Evolutionary conservation across 2,888 invertebrate genomes (phyloP), one percentile per base, ranked within the genome.

Genomic region (Cybosia mesomella): DNA sequence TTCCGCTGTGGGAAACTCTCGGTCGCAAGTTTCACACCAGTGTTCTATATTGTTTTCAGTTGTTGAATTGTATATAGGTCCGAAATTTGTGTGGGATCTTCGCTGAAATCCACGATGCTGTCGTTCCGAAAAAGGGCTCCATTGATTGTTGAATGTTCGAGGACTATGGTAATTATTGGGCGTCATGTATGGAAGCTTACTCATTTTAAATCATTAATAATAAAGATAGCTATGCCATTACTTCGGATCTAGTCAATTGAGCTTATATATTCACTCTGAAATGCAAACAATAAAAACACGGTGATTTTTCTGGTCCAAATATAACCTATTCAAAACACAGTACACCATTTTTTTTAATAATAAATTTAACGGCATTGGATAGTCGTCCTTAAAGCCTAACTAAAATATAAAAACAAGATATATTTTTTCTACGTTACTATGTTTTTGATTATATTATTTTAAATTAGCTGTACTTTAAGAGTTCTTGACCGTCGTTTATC

Each of bases 21-120:
- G 95, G 82, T 98, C 98, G 90, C 98, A 99, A n/a, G 97, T 95
- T 85, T 98, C 97, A 91, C 98, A 98, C 89, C 95, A 96, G 84
- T 95, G 92, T 58, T 94, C 88, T 62, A 84, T 81, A 70, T 10
- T 71, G 15, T 79, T 81, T 24, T 62, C 68, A 69, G 66, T 75
- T 68, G 10, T 58, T 21, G 59, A 7, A 43, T 70, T 75, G 32
- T 59, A 67, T 18, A 59, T 66, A 21, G 69, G 58, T 62, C 75
- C 78, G 66, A 68, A 72, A 58, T 72, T 63, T 66, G 66, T 63
- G 68, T 70, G 77, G 15, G 67, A 60, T 64, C 65, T 67, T 58
- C 71, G 65, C 58, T 70, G 66, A 68, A 71, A 68, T 66, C 58
- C 77, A 63, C 70, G 66, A 54, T 66, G 64, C 43, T 66, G 69